phyloP scores from a whole-genome alignment of 2,888 invertebrate genomes.

The Drosophila formosana region DNA sequence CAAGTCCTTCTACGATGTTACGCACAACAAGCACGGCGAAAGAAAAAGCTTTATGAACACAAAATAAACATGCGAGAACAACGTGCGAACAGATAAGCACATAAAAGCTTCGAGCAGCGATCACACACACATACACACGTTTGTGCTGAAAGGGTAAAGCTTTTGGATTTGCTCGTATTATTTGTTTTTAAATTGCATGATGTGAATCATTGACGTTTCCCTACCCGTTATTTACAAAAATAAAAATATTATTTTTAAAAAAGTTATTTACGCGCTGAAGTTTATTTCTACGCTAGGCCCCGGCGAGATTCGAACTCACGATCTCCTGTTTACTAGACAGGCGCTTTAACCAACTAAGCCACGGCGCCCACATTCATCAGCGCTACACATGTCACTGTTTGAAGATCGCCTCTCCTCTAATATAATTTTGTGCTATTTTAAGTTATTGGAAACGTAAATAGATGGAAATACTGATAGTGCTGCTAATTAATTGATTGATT shows the following conservation, averaged over 20 bases:
- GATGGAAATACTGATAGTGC: conserved; percentile 23
- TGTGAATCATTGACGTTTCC: too few relatives aligned
- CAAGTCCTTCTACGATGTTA: neutral
- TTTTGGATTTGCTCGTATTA: neutral
- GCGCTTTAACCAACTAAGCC: conserved; percentile 86
- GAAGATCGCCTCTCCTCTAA: conserved; percentile 25
- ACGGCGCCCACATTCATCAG: conserved; percentile 76
- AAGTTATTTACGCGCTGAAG: neutral
- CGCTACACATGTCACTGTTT: neutral
- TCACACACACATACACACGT: neutral
- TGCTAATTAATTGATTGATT: conserved; percentile 18
- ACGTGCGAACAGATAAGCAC: neutral
- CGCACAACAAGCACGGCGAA: neutral
- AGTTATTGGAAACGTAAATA: conserved; percentile 25
- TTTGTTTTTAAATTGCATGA: neutral
- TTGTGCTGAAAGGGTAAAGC: neutral
- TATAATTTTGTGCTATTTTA: conserved; percentile 20
- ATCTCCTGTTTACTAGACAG: conserved; percentile 86
- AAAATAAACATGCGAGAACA: neutral
- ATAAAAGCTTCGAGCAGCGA: neutral
- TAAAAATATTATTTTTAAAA: neutral
- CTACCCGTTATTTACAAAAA: neutral
- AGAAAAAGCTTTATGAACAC: neutral
- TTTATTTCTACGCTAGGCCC: conserved; percentile 72
- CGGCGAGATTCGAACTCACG: conserved; percentile 85